Evolutionary conservation across 2,113 vertebrate genomes (phyloP), one percentile per base, ranked within the genome.

Genomic region (Terrapene triunguis): DNA sequence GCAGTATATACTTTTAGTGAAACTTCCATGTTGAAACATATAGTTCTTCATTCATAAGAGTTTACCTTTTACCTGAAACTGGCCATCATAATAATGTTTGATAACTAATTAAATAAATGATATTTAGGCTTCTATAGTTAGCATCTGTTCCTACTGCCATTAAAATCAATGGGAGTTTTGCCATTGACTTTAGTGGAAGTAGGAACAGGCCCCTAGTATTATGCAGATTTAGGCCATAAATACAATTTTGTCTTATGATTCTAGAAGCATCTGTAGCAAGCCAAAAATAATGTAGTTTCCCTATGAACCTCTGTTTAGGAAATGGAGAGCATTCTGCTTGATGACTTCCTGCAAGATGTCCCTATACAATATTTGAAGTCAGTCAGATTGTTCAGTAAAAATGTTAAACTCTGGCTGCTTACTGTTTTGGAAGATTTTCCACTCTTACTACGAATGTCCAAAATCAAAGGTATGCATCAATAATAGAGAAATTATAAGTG

Each of bases 281-380:
- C 16, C 22, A 48, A 3, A 19, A 92, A 80, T 6, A 87, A 38
- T 69, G 32, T 47, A n/a, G 69, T 44, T 74, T 44, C 55, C 59
- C 57, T 80, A 82, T 80, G 1, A 54, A 44, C 76, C 94, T 96
- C 3, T 76, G 5, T 96, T 51, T 69, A 98, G 98, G 97, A 97
- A 72, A 94, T 98, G 8, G 98, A 98, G 48, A 97, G 97, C 6
- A 54, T 97, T 29, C 96, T 98, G 22, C 93, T 98, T 62, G 44
- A 88, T 0, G 97, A 98, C 89, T 98, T 98, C 87, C 87, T 98
- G 92, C 96, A 98, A 80, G 97, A 98, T 11, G 78, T 97, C 42
- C 90, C 98, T 69, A 87, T 97, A 51, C 91, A 98, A 79, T 87
- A 98, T 89, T 93, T 98, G 78, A 94, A 96, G 38, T 95, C 92